Percentiles rank a stretch among this genome's conserved stretches.
Conservation (phyloP, 2,888 invertebrate species). For the Pristionchus entomophagus region DNA sequence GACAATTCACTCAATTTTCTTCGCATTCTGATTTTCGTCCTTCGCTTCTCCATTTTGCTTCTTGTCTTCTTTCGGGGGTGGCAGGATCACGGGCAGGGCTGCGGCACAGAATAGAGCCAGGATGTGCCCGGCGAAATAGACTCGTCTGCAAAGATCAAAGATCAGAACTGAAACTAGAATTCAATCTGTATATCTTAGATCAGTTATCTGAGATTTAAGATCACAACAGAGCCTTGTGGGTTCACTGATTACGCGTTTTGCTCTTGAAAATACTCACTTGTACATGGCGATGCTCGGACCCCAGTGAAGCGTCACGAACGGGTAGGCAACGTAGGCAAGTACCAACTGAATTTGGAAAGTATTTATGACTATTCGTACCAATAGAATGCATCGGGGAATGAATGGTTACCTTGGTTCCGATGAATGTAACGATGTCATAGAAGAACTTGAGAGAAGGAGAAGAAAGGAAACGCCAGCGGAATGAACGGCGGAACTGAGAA, state of each 20-base stretch:
- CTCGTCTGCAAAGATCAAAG: constrained; percentile 5
- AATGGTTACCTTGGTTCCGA: constrained; percentile 83
- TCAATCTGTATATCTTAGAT: background rate
- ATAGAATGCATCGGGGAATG: too few relatives aligned
- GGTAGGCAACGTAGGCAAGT: constrained; percentile 91
- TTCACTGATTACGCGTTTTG: too few relatives aligned
- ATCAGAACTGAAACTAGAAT: background rate
- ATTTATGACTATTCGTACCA: background rate
- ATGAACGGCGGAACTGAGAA: constrained; percentile 84
- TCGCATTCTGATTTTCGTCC: background rate
- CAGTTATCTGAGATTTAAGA: background rate
- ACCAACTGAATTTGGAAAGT: constrained; percentile 78
- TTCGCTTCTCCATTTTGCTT: background rate
- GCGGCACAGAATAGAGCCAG: constrained; percentile 23
- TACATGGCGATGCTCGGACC: constrained; percentile 85
- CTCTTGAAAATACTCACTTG: constrained; percentile 81
- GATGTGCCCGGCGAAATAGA: constrained; percentile 31
- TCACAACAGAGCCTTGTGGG: too few relatives aligned
- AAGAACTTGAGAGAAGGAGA: constrained; percentile 82
- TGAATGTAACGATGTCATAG: constrained; percentile 88
- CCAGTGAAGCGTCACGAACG: constrained; percentile 91
- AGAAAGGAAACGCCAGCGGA: constrained; percentile 85
- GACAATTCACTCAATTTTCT: background rate
- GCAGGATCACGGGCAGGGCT: background rate
- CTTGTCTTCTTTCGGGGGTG: constrained; percentile 17